Evolutionary conservation across 2,888 invertebrate species (phyloP).

Genomic region (Nineta flava): DNA sequence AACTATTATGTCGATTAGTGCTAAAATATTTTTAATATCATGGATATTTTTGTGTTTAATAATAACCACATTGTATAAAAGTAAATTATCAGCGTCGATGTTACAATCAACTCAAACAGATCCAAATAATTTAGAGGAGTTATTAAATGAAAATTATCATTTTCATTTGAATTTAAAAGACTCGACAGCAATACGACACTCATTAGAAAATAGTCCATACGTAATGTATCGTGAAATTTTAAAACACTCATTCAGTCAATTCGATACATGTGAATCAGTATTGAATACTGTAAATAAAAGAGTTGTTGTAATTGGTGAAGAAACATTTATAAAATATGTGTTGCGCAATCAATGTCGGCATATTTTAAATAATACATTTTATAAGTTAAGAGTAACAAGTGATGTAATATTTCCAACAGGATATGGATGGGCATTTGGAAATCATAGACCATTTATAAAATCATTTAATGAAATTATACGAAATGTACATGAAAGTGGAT

Average conservation of each 20-base stretch:
- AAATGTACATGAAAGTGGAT: neutral
- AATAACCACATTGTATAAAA: neutral
- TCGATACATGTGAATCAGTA: neutral
- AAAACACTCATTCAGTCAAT: neutral
- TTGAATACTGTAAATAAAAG: neutral
- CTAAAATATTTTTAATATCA: neutral
- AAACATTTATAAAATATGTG: neutral
- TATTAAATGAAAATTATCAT: neutral
- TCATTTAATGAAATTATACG: neutral
- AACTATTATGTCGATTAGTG: neutral
- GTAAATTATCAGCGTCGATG: neutral
- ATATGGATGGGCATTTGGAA: neutral
- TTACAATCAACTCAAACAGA: neutral
- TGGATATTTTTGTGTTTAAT: neutral
- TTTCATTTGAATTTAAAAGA: neutral
- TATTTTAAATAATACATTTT: neutral
- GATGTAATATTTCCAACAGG: slow-evolving; percentile 3
- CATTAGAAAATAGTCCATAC: neutral
- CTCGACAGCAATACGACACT: neutral
- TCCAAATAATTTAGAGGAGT: neutral
- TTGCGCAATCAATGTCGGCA: neutral
- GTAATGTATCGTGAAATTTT: neutral
- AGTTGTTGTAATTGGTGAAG: neutral
- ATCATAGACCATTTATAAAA: neutral
- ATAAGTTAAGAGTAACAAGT: neutral